Conservation (phyloP, 2,113 vertebrate genomes). For the Toxotes jaculatrix region DNA sequence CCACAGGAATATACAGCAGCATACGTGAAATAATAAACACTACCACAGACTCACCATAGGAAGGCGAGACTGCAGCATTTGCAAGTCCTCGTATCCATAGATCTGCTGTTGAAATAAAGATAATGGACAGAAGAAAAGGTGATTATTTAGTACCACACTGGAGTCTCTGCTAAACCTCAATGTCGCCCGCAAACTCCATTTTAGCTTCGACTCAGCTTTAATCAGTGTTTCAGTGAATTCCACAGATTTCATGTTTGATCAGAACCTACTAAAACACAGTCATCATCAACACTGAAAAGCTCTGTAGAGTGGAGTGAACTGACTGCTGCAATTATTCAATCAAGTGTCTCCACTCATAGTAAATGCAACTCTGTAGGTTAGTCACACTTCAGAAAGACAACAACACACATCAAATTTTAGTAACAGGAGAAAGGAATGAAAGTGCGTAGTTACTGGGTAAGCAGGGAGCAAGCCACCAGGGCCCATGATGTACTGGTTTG, state of each 20-base stretch:
- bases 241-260: slow-evolving; percentile 7
- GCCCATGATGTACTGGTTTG: slow-evolving; percentile 98
- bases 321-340: background rate
- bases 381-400: background rate
- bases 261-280: slow-evolving; percentile 30
- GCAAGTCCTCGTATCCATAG: slow-evolving; percentile 97
- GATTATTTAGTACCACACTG: background rate
- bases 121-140: background rate
- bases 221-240: slow-evolving; percentile 16
- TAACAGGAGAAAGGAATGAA: background rate
- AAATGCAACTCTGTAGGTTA: background rate
- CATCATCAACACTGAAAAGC: slow-evolving; percentile 5
- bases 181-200: background rate
- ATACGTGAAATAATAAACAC: background rate
- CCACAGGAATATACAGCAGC: background rate
- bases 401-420: background rate
- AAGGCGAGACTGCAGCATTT: slow-evolving; percentile 96
- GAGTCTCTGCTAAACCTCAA: background rate
- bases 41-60: slow-evolving; percentile 89
- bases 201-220: background rate
- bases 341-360: background rate
- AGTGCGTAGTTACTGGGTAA: slow-evolving; percentile 89
- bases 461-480: slow-evolving; percentile 97
- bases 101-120: slow-evolving; percentile 87
- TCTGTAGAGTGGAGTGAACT: background rate